Percentiles rank a stretch among this genome's conserved stretches.
phyloP scores from a whole-genome alignment of 2,113 vertebrate species.

The Mesitornis unicolor region DNA sequence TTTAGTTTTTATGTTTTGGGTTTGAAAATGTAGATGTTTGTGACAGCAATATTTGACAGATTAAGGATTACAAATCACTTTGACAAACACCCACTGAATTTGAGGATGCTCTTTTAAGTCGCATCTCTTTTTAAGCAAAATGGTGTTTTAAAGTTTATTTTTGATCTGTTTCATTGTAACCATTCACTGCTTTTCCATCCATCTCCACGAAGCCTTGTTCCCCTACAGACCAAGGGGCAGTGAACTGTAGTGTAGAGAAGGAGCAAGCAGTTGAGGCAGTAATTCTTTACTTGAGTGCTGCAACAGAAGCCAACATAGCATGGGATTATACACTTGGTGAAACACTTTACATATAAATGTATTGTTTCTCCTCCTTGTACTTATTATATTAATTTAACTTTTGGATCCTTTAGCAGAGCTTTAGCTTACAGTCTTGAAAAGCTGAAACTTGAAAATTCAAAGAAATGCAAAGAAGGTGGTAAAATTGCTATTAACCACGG shows the following conservation, averaged over 20 bases:
- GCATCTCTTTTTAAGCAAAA: background rate
- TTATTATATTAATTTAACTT: background rate
- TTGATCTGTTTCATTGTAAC: background rate
- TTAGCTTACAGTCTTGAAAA: background rate
- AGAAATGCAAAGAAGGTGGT: background rate
- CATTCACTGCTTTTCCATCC: background rate
- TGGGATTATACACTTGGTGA: background rate
- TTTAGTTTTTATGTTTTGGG: background rate
- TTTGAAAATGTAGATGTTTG: background rate
- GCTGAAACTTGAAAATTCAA: background rate
- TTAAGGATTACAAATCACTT: background rate
- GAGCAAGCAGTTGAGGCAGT: fast-evolving
- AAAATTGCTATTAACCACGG: background rate
- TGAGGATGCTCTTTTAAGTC: background rate
- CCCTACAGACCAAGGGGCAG: background rate
- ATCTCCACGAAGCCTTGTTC: background rate
- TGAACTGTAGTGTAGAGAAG: background rate
- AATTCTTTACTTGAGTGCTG: background rate
- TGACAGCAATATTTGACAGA: background rate
- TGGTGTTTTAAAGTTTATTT: background rate
- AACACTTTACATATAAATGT: background rate
- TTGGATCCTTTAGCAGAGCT: background rate
- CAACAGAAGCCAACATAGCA: background rate
- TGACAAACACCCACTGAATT: background rate
- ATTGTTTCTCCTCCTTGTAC: background rate